Evolutionary conservation across 2,113 vertebrate species (phyloP).

Genomic region (Nettapus auritus): DNA sequence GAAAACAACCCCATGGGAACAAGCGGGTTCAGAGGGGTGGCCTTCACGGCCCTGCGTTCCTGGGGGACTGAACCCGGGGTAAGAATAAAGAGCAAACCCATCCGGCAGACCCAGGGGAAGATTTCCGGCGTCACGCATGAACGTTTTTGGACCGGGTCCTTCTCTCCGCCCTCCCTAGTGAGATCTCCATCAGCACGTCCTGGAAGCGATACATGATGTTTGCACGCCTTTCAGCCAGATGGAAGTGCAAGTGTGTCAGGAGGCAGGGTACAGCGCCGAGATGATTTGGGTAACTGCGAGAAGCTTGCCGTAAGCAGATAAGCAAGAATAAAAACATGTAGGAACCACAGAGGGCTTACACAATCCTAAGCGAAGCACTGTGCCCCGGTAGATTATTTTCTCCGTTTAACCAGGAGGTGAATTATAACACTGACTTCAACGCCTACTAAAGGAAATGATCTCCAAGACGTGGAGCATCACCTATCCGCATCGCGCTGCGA

Average conservation of each 20-base stretch:
- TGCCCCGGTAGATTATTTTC: conserved; percentile 28
- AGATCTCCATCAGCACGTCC: not conserved
- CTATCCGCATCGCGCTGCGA: not conserved
- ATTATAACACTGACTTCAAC: conserved; percentile 42
- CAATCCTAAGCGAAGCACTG: conserved; percentile 2
- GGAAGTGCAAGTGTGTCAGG: conserved; percentile 49
- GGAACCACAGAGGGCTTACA: not conserved
- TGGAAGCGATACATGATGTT: not conserved
- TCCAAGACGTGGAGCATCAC: conserved; percentile 26
- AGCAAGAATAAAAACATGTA: conserved; percentile 37
- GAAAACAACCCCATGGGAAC: not conserved
- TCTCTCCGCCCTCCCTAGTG: not conserved
- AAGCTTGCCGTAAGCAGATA: conserved; percentile 70
- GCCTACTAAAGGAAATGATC: not conserved
- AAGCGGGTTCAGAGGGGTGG: not conserved
- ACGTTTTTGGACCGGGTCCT: not conserved
- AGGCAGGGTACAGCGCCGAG: not conserved
- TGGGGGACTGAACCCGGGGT: not conserved
- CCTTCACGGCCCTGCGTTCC: not conserved
- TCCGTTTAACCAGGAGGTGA: conserved; percentile 43
- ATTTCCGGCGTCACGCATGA: not conserved
- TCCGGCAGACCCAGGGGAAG: not conserved
- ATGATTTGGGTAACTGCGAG: conserved; percentile 51
- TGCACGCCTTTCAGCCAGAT: conserved; percentile 26
- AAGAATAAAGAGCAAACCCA: not conserved